Percentiles rank a stretch among this genome's conserved stretches.
These are phyloP conservation scores for Zoanthus solanderi DNA, from an alignment of 92 coral and sea anemone genomes.

Conservation along the genomic window DNA sequence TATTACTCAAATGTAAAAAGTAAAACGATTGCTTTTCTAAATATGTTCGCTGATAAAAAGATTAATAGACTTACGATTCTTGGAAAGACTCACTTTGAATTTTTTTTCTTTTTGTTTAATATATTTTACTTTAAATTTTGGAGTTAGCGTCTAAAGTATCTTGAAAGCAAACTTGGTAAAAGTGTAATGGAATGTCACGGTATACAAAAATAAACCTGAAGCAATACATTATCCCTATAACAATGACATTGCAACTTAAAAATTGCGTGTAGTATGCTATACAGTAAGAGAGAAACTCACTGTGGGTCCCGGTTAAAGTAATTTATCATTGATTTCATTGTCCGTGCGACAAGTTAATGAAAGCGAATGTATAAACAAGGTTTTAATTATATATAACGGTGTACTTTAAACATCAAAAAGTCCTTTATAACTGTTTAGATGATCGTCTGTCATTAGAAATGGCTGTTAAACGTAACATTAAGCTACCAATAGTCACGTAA, in stretches of 20 bases:
- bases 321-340: background rate
- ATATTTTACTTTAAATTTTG: background rate
- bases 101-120: background rate
- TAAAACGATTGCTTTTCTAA: background rate
- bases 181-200: background rate
- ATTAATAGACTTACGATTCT: too few relatives aligned
- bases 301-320: background rate
- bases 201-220: background rate
- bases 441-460: background rate
- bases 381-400: background rate
- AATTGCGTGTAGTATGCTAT: background rate
- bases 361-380: background rate
- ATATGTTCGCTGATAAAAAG: background rate
- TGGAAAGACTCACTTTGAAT: too few relatives aligned
- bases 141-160: background rate
- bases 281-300: background rate
- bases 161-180: background rate
- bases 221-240: background rate
- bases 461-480: background rate
- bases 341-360: background rate
- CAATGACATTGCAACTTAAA: background rate
- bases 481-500: background rate
- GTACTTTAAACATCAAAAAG: background rate
- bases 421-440: background rate
- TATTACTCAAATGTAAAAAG: background rate